A percentile compares a stretch with the other conserved stretches of the same genome.
phyloP scores from a whole-genome alignment of 2,888 invertebrate genomes.

The Mechanitis messenoides region DNA sequence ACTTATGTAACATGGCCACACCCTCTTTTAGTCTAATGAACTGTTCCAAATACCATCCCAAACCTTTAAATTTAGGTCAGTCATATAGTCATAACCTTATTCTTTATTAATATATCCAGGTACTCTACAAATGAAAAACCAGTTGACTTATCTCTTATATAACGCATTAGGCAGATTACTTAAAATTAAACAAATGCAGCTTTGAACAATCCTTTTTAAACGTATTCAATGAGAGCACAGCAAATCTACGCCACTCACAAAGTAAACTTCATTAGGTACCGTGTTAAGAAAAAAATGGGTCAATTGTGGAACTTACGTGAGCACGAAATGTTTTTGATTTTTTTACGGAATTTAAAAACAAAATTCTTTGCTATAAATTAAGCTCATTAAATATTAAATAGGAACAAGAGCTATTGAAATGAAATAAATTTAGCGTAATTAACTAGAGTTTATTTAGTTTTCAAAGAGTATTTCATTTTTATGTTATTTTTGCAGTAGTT shows the following conservation, averaged over 20 bases:
- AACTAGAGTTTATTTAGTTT: background rate
- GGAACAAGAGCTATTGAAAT: slow-evolving; percentile 1
- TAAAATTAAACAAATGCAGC: slow-evolving; percentile 8
- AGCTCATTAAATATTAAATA: slow-evolving; percentile 4
- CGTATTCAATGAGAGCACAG: slow-evolving; percentile 21
- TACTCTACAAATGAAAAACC: background rate
- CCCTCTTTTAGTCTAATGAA: background rate
- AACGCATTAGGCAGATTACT: slow-evolving; percentile 1
- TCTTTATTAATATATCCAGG: too few species aligned
- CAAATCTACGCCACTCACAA: slow-evolving; percentile 33
- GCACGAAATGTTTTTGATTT: slow-evolving; percentile 13
- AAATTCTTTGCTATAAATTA: slow-evolving; percentile 10
- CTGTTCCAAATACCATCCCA: background rate
- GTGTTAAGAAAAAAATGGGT: slow-evolving; percentile 33
- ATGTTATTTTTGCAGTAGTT: background rate
- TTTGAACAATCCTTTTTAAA: slow-evolving; percentile 17
- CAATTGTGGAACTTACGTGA: slow-evolving; percentile 22
- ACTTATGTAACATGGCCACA: too few species aligned
- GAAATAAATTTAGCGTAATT: slow-evolving; percentile 1
- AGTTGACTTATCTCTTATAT: background rate
- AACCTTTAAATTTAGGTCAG: too few species aligned
- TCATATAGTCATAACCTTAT: too few species aligned
- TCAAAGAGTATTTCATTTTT: background rate
- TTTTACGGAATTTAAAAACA: slow-evolving; percentile 11
- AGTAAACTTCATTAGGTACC: slow-evolving; percentile 40